These are phyloP conservation scores for Cirrhinus molitorella DNA, from an alignment of 2,797 vertebrate genomes.

Conservation along the genomic window DNA sequence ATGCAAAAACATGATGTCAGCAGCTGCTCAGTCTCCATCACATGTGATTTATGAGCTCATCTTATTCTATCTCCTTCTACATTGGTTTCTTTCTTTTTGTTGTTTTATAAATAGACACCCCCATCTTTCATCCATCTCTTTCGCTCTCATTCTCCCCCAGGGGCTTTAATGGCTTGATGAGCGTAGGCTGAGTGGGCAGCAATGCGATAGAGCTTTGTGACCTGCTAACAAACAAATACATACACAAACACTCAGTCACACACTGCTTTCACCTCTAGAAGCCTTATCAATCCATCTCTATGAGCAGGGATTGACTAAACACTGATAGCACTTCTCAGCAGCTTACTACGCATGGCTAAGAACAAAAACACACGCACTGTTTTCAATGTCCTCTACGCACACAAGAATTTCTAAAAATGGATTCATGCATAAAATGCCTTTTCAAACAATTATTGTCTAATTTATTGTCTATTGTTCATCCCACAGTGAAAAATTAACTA, in stretches of 20 bases:
- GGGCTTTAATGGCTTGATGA: conserved; percentile 86
- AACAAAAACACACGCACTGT: background rate
- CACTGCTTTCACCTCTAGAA: conserved; percentile 70
- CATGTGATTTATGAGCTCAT: conserved; percentile 84
- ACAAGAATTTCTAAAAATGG: background rate
- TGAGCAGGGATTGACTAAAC: conserved; percentile 65
- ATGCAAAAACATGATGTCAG: conserved; percentile 58
- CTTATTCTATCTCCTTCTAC: conserved; percentile 74
- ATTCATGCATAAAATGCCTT: background rate
- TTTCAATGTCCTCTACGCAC: background rate
- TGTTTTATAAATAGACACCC: conserved; percentile 40
- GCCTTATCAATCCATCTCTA: conserved; percentile 76
- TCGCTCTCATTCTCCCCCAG: conserved; percentile 66
- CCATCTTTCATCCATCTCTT: conserved; percentile 35
- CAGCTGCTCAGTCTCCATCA: conserved; percentile 53
- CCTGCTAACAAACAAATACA: conserved; percentile 62
- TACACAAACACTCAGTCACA: conserved; percentile 31
- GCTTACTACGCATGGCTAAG: conserved; percentile 34
- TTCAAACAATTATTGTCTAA: background rate
- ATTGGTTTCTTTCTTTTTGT: conserved; percentile 29
- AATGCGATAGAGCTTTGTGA: conserved; percentile 66
- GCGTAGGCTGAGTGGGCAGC: conserved; percentile 71
- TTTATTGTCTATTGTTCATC: conserved; percentile 10
- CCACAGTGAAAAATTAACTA: conserved; percentile 16
- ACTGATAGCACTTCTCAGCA: conserved; percentile 60